Base-by-base conservation (phyloP, 2,113 vertebrate genomes). In the Neodon shergylaensis region DNA sequence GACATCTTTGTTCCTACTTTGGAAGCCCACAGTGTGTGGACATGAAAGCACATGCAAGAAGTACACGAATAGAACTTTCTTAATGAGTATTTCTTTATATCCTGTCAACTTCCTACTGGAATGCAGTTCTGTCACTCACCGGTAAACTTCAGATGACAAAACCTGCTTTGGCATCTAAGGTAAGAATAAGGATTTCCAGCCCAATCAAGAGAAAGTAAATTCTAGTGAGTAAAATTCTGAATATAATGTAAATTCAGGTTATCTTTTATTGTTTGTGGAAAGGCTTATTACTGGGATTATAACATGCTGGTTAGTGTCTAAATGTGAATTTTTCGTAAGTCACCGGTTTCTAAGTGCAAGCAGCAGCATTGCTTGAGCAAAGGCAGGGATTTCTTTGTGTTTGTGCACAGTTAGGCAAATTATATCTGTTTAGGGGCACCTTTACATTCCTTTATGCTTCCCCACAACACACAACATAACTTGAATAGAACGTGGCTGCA, bases 31-130 rank as follows among this genome's bases (percentile, higher is more conserved):
- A 88, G 6, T 70, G 81, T 84, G 97, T 96, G 47, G 96, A 90
- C 94, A 73, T 97, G 97, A 98, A 97, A 97, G 94, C 94, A 94
- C 85, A 91, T 81, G 93, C 97, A 96, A 94, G 96, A 97, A 97
- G 95, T 95, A 78, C 88, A 83, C 31, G 95, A 97, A 88, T 81
- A 95, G 90, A 96, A 95, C 94, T 96, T 97, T 97, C 92, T 88
- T 97, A 98, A 98, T 96, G 95, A 97, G 97, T 97, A 97, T 97
- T 98, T 96, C 95, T 98, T 95, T 97, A 97, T 85, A 97, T 94
- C 92, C 87, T 93, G 95, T 76, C 93, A 95, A 88, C 92, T 98
- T 97, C 97, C 96, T 97, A 81, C 94, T 72, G 97, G 95, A 97
- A 97, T 0, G 82, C 94, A 97, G 94, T 94, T 92, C 95, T 95